These are phyloP conservation scores for Clanis bilineata DNA, from an alignment of 2,888 invertebrate genomes.

Conservation along the genomic window DNA sequence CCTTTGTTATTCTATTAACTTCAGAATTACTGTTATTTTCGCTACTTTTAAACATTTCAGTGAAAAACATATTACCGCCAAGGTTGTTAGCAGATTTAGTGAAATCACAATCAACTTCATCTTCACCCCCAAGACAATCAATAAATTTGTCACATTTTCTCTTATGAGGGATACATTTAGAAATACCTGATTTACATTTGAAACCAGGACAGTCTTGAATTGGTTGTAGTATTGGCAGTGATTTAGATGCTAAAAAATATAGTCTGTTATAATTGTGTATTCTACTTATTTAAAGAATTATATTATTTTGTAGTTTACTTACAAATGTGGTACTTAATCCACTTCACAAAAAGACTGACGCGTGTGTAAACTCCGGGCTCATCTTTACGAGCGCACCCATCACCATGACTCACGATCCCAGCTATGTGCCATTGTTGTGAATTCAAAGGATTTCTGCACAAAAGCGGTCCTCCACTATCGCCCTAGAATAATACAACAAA, in stretches of 20 bases:
- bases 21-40: conserved; percentile 17
- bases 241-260: conserved; percentile 65
- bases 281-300: too few species aligned
- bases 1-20: conserved; percentile 22
- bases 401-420: conserved; percentile 93
- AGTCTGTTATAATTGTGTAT: background rate
- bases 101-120: conserved; percentile 86
- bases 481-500: conserved; percentile 71
- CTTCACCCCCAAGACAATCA: conserved; percentile 91
- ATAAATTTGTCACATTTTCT: conserved; percentile 87
- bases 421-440: conserved; percentile 89
- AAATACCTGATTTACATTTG: conserved; percentile 84
- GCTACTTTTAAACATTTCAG: conserved; percentile 18
- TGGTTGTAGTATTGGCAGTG: conserved; percentile 76
- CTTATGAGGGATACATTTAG: conserved; percentile 85
- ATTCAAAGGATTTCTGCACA: conserved; percentile 87
- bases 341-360: conserved; percentile 87
- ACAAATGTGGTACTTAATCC: conserved; percentile 86
- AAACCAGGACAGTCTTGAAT: conserved; percentile 87
- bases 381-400: conserved; percentile 90
- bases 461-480: conserved; percentile 92
- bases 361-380: conserved; percentile 93
- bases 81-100: conserved; percentile 31
- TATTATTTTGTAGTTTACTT: too few species aligned
- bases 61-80: conserved; percentile 12